Evolutionary conservation across 2,888 invertebrate genomes (phyloP), one percentile per base, ranked within the genome.

Genomic region (Chymomyza procnemis): DNA sequence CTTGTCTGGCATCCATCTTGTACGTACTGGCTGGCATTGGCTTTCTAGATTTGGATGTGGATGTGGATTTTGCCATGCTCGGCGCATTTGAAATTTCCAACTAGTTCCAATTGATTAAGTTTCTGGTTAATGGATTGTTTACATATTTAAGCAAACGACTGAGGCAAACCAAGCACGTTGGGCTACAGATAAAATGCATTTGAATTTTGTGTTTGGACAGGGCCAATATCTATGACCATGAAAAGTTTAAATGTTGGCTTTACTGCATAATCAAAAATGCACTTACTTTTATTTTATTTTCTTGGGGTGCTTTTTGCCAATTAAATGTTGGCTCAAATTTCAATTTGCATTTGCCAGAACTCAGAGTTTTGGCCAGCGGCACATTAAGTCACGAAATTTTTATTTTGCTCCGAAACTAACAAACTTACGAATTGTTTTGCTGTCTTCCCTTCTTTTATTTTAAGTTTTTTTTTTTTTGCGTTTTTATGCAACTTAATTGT

Each of bases 51-150:
- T 58, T 76, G 67, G 6, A 2, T 26, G 57, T 4, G 57, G 55
- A 46, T 62, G 50, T 63, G 74, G 66, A 72, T 61, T 60, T 64
- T 72, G 76, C 77, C 75, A 79, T 68, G 83, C 68, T 79, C 70
- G 67, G 76, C 78, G 75, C 81, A 80, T 80, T 86, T 86, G 74
- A 82, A 68, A 78, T 82, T 80, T 81, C 71, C 74, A 79, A 73
- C 79, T 72, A 70, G 86, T 84, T 83, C 73, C 86, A 81, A 83
- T 86, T 84, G 82, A 82, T 82, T 82, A 79, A 84, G 81, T 86
- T 86, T 77, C 77, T 86, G 77, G 82, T 83, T 83, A 83, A 83
- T 83, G 86, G 86, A 75, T 83, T 86, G 82, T 80, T 75, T 83
- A 75, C 16, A 79, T 80, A 80, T 71, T 78, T 76, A 74, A 78